Conservation (phyloP, 2,113 vertebrate species). For the Tetrax tetrax region DNA sequence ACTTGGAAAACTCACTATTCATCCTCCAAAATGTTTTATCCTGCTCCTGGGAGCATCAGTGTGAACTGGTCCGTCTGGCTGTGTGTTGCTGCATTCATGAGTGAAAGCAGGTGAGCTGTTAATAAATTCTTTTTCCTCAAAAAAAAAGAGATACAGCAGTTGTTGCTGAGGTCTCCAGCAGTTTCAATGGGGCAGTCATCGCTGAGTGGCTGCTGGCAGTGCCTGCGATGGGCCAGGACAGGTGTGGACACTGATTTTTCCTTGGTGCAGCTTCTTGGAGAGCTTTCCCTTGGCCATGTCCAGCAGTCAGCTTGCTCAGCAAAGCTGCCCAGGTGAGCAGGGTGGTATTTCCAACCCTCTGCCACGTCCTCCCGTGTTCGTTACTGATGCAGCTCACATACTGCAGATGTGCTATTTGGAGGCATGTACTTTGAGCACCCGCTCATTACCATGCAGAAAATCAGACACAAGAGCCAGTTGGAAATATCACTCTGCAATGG, state of each 20-base stretch:
- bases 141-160: neutral
- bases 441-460: neutral
- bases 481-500: neutral
- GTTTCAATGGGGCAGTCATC: neutral
- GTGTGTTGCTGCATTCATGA: neutral
- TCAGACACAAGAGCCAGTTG: neutral
- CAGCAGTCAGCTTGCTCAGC: neutral
- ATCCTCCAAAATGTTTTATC: neutral
- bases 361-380: rapidly evolving
- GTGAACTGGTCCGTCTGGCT: neutral
- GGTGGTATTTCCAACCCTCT: neutral
- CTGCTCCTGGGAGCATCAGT: neutral
- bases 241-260: neutral
- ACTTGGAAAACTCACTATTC: neutral
- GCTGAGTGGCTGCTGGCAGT: rapidly evolving
- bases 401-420: neutral
- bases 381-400: neutral
- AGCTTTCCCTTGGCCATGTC: neutral
- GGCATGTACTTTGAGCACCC: rapidly evolving
- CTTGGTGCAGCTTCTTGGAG: neutral
- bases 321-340: neutral
- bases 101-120: neutral
- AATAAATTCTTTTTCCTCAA: neutral
- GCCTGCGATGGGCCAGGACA: rapidly evolving
- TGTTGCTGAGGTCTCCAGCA: neutral